A percentile compares a stretch with the other conserved stretches of the same genome.
Evolutionary conservation across 2,797 vertebrate genomes (phyloP).

Genomic region (Phrynocephalus vlangalii): DNA sequence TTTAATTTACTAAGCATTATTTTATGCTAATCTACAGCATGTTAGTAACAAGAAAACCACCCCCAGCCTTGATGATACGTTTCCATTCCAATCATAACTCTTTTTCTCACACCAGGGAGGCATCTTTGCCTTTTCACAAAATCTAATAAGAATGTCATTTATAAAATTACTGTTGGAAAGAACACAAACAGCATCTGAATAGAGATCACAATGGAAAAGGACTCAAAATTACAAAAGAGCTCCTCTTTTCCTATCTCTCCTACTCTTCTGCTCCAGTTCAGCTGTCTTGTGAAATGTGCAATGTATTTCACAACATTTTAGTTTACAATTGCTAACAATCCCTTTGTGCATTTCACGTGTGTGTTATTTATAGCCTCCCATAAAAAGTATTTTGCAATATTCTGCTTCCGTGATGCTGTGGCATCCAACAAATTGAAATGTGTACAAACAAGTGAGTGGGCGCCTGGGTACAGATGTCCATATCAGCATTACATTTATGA

Average conservation of each 20-base stretch:
- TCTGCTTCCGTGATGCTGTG: conserved; percentile 9
- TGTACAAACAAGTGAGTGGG: conserved; percentile 24
- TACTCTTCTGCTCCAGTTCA: conserved; percentile 12
- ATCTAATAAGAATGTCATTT: conserved; percentile 58
- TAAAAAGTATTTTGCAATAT: conserved; percentile 49
- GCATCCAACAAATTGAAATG: conserved; percentile 37
- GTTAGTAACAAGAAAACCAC: conserved; percentile 21
- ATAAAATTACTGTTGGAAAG: conserved; percentile 67
- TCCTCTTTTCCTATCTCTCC: neutral
- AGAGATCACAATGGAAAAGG: conserved; percentile 71
- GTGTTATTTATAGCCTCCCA: conserved; percentile 68
- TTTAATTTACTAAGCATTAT: conserved; percentile 54
- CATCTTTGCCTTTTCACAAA: conserved; percentile 46
- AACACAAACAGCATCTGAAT: conserved; percentile 55
- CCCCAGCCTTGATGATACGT: conserved; percentile 33
- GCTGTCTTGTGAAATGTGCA: conserved; percentile 18
- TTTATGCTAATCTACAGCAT: conserved; percentile 66
- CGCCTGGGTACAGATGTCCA: neutral
- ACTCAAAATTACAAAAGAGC: conserved; percentile 68
- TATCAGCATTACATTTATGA: neutral
- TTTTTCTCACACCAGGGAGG: conserved; percentile 20
- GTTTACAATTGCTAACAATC: conserved; percentile 64
- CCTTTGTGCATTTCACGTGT: conserved; percentile 66
- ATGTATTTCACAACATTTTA: conserved; percentile 47
- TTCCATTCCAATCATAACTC: conserved; percentile 62